Conservation (phyloP, 37 sponge, comb jelly and placozoan genomes). For the Spongilla lacustris region DNA sequence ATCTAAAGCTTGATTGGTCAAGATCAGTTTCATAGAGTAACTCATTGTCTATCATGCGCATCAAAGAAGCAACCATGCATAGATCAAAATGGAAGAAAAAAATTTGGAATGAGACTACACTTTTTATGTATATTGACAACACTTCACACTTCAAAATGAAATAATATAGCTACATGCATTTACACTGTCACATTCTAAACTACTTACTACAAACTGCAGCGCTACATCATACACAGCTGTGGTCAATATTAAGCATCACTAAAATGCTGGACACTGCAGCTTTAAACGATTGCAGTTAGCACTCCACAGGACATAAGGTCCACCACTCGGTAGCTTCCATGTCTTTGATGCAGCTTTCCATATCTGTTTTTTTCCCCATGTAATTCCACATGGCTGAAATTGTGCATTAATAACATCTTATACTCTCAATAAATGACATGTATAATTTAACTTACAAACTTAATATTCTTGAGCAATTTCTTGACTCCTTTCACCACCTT, state of each 20-base stretch:
- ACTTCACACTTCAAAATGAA: not conserved
- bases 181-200: not conserved
- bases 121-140: slow-evolving; percentile 1
- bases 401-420: not conserved
- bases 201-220: slow-evolving; percentile 1
- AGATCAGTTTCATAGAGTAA: not conserved
- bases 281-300: slow-evolving; percentile 1
- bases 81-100: not conserved
- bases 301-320: slow-evolving; percentile 1
- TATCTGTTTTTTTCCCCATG: not conserved
- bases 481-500: not conserved
- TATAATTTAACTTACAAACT: not conserved
- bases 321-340: not conserved
- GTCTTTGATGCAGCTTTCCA: not conserved
- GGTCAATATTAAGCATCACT: not conserved
- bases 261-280: slow-evolving; percentile 1
- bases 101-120: not conserved
- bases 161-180: not conserved
- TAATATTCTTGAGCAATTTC: not conserved
- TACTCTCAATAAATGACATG: not conserved
- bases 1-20: not conserved
- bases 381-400: not conserved
- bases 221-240: not conserved
- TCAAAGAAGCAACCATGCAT: slow-evolving; percentile 1
- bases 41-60: not conserved